Evolutionary conservation across 2,888 invertebrate species (phyloP).

Genomic region (Abrostola triplasia): DNA sequence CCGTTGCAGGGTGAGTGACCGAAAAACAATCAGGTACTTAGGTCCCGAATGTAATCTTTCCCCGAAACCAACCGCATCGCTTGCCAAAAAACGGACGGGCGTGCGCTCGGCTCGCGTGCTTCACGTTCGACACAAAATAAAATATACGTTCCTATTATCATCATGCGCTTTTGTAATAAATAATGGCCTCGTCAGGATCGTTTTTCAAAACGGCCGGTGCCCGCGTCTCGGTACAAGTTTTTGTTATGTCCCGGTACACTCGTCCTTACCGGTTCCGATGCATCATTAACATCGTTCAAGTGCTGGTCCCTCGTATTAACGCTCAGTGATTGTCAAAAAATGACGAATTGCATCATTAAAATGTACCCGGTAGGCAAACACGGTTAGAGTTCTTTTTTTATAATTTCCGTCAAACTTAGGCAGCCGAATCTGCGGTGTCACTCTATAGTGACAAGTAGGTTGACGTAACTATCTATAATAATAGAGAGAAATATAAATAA

Average conservation of each 20-base stretch:
- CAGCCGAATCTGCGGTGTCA: neutral
- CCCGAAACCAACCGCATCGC: conserved; percentile 78
- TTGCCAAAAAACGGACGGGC: conserved; percentile 80
- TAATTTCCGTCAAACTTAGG: conserved; percentile 13
- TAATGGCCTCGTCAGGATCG: conserved; percentile 73
- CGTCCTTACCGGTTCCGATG: conserved; percentile 73
- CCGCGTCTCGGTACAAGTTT: conserved; percentile 70
- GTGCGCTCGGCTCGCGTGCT: conserved; percentile 67
- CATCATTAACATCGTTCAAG: conserved; percentile 75
- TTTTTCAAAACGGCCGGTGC: conserved; percentile 72
- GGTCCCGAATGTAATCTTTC: conserved; percentile 84
- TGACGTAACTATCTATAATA: conserved; percentile 31
- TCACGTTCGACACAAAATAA: conserved; percentile 70
- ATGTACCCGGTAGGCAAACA: conserved; percentile 39
- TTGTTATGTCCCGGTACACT: conserved; percentile 66
- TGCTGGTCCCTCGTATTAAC: conserved; percentile 68
- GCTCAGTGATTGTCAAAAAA: conserved; percentile 71
- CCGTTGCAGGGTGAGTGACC: conserved; percentile 77
- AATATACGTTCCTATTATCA: conserved; percentile 76
- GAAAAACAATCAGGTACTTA: conserved; percentile 85
- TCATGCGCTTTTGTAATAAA: conserved; percentile 79
- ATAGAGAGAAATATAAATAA: conserved; percentile 55
- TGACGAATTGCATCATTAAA: conserved; percentile 69
- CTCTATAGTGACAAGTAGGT: neutral
- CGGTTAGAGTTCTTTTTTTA: conserved; percentile 5